phyloP scores from a whole-genome alignment of 2,113 vertebrate genomes.

The Gavialis gangeticus region DNA sequence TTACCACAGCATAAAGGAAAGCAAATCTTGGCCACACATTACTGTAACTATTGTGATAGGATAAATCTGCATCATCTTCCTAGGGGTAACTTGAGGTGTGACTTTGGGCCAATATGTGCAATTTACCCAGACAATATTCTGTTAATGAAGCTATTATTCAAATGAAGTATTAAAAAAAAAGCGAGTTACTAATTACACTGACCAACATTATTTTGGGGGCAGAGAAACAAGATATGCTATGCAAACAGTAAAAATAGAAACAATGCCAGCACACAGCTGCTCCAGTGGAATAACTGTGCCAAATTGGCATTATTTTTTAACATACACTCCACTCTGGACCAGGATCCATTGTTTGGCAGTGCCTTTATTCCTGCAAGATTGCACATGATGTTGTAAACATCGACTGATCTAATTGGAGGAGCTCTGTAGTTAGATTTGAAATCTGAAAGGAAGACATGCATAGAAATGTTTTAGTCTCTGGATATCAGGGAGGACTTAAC shows the following conservation, averaged over 20 bases:
- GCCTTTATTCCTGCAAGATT: conserved; percentile 82
- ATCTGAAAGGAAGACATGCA: conserved; percentile 78
- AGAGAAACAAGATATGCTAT: not conserved
- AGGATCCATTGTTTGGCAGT: conserved; percentile 95
- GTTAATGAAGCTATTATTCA: conserved; percentile 67
- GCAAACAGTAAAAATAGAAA: conserved; percentile 46
- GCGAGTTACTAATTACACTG: conserved; percentile 31
- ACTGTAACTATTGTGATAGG: not conserved
- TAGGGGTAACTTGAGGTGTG: not conserved
- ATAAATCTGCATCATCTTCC: no score
- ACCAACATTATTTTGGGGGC: not conserved
- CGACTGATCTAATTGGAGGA: conserved; percentile 88
- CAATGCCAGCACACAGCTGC: conserved; percentile 52
- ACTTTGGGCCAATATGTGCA: not conserved
- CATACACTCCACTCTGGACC: conserved; percentile 90
- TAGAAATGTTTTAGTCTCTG: not conserved
- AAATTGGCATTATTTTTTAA: conserved; percentile 69
- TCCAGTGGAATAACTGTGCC: accelerated
- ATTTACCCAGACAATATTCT: conserved; percentile 37
- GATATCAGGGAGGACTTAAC: not conserved
- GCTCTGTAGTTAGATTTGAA: conserved; percentile 88
- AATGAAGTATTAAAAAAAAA: not conserved
- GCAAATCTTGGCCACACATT: not conserved
- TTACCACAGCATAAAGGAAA: not conserved
- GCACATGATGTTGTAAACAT: conserved; percentile 95